These are phyloP conservation scores for Orthonychiurus folsomi DNA, from an alignment of 2,888 invertebrate species.

Conservation along the genomic window DNA sequence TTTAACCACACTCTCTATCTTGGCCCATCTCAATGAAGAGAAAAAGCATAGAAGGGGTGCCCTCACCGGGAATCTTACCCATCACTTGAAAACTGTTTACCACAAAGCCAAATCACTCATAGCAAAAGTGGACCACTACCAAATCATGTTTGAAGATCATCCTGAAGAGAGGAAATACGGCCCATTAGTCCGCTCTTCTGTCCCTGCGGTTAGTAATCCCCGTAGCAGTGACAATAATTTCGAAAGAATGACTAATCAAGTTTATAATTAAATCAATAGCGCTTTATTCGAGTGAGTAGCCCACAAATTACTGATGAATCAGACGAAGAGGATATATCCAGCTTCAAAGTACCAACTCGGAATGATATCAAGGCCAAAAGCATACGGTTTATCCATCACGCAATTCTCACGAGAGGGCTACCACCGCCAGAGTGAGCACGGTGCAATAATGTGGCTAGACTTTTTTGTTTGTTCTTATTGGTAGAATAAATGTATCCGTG, in stretches of 20 bases:
- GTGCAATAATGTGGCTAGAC: too few species aligned
- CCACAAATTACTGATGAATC: background rate
- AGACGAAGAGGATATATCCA: constrained; percentile 26
- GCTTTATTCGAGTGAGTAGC: background rate
- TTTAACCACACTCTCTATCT: too few species aligned
- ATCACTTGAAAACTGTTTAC: too few species aligned
- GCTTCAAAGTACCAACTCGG: constrained; percentile 32
- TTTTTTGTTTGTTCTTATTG: too few species aligned
- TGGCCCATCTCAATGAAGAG: too few species aligned
- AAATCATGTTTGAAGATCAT: background rate
- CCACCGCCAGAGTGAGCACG: too few species aligned
- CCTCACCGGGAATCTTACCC: too few species aligned
- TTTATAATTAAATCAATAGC: constrained; percentile 29
- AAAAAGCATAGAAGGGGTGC: too few species aligned
- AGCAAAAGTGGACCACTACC: background rate
- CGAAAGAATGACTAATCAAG: constrained; percentile 20
- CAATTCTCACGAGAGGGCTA: constrained; percentile 29
- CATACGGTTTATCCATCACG: constrained; percentile 26
- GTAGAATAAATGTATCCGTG: too few species aligned
- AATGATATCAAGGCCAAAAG: constrained; percentile 34
- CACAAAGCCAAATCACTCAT: too few species aligned
- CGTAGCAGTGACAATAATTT: constrained; percentile 22
- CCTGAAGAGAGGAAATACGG: background rate
- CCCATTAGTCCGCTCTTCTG: too few species aligned
- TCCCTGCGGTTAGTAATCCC: constrained; percentile 27